A percentile compares a stretch with the other conserved stretches of the same genome.
Conservation (phyloP, 2,797 vertebrate species). For the Dryobates pubescens region DNA sequence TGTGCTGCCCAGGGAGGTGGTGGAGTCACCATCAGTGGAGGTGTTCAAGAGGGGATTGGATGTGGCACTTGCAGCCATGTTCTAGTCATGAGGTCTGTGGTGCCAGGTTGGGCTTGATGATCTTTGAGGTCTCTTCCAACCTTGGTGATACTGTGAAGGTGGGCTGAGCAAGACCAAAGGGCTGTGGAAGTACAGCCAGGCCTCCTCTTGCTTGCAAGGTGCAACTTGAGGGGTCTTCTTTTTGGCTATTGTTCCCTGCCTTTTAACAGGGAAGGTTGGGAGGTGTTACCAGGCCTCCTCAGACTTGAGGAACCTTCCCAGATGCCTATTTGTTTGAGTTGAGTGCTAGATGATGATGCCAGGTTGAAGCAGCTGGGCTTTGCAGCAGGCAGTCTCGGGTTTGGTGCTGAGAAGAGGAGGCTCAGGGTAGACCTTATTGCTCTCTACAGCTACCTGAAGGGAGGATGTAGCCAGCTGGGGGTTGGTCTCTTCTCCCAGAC, state of each 20-base stretch:
- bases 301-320: not conserved
- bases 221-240: not conserved
- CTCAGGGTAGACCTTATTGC: no score
- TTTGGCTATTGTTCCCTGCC: not conserved
- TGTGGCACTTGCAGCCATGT: no score
- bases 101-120: no score
- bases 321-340: not conserved
- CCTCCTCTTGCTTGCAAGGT: not conserved
- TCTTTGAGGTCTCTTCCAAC: no score
- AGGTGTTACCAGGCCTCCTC: not conserved
- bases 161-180: not conserved
- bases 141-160: no score
- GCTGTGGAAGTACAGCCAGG: fast-evolving
- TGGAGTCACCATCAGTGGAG: no score
- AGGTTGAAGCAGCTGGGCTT: not conserved
- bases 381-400: not conserved
- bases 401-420: not conserved
- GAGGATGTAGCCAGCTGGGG: no score
- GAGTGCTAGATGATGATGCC: not conserved
- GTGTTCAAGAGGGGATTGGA: no score
- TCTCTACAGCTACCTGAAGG: no score
- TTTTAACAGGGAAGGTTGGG: not conserved
- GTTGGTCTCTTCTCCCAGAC: no score
- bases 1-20: no score
- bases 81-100: no score